phyloP scores from a whole-genome alignment of 2,888 invertebrate species.

The Phaedon cochleariae region DNA sequence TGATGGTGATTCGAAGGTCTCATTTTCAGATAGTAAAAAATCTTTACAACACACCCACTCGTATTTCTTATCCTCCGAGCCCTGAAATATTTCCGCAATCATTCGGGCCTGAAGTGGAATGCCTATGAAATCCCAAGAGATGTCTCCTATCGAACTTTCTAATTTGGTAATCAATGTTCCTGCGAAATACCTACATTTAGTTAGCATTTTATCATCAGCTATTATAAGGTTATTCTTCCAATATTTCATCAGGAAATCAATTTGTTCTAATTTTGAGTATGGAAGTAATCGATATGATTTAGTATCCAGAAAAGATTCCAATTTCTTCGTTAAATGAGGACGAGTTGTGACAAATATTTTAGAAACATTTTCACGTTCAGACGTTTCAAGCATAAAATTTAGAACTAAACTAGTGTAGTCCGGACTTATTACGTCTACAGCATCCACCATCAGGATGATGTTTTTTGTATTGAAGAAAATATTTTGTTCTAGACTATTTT shows the following conservation, averaged over 20 bases:
- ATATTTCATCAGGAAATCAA: conserved; percentile 17
- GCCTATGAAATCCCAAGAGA: no score
- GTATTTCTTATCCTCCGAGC: not conserved
- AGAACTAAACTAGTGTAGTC: no score
- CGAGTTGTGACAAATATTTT: no score
- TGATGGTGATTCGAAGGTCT: not conserved
- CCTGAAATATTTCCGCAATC: conserved; percentile 22
- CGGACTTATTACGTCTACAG: no score
- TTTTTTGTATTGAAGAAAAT: no score
- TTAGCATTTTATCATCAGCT: not conserved
- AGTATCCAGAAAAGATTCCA: conserved; percentile 8
- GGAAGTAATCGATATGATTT: no score
- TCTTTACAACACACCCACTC: no score
- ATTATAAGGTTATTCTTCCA: conserved; percentile 15
- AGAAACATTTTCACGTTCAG: no score
- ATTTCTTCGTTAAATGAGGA: not conserved
- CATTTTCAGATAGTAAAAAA: no score
- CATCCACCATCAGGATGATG: no score
- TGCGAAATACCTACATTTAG: conserved; percentile 9
- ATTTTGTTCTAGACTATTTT: conserved; percentile 7
- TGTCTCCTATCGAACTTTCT: not conserved
- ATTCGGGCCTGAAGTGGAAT: conserved; percentile 22
- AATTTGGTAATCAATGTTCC: conserved; percentile 4
- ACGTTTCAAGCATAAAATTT: no score
- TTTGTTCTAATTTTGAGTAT: no score